Conservation (phyloP, 30 jellyfish, hydroid and myxozoan species). For the Hydractinia echinata region DNA sequence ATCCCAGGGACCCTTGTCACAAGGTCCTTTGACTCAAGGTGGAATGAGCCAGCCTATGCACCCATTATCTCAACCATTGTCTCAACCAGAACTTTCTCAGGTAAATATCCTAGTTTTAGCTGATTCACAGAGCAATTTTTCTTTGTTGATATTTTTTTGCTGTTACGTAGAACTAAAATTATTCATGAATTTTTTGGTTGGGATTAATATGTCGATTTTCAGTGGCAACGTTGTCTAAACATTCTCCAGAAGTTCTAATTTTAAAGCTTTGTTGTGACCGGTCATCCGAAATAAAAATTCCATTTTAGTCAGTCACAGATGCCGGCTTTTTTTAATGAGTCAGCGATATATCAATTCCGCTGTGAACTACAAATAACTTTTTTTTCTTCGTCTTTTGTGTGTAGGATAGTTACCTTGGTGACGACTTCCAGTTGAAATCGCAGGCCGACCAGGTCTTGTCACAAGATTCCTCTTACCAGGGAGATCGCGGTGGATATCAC, state of each 20-base stretch:
- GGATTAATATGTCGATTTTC: too few species aligned
- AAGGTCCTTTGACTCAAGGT: slow-evolving; percentile 96
- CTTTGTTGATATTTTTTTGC: not conserved
- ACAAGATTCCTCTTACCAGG: slow-evolving; percentile 97
- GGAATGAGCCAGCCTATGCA: slow-evolving; percentile 98
- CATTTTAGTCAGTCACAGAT: too few species aligned
- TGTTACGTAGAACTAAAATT: not conserved
- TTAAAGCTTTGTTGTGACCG: too few species aligned
- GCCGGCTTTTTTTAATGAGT: too few species aligned
- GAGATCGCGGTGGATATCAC: slow-evolving; percentile 99
- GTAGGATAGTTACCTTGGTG: slow-evolving; percentile 96
- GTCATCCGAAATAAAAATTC: too few species aligned
- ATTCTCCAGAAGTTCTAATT: too few species aligned
- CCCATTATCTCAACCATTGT: slow-evolving; percentile 97
- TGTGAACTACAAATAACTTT: not conserved
- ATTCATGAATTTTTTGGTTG: too few species aligned
- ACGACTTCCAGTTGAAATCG: slow-evolving; percentile 94
- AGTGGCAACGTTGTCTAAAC: too few species aligned
- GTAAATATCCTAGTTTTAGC: slow-evolving; percentile 23
- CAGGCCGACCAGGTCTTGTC: slow-evolving; percentile 98
- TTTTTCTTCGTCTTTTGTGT: not conserved
- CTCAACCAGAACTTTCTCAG: slow-evolving; percentile 98
- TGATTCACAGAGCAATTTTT: not conserved
- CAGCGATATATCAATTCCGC: too few species aligned
- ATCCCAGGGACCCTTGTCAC: slow-evolving; percentile 98